Base-by-base conservation (phyloP, 2,113 vertebrate genomes). In the Calonectris borealis region DNA sequence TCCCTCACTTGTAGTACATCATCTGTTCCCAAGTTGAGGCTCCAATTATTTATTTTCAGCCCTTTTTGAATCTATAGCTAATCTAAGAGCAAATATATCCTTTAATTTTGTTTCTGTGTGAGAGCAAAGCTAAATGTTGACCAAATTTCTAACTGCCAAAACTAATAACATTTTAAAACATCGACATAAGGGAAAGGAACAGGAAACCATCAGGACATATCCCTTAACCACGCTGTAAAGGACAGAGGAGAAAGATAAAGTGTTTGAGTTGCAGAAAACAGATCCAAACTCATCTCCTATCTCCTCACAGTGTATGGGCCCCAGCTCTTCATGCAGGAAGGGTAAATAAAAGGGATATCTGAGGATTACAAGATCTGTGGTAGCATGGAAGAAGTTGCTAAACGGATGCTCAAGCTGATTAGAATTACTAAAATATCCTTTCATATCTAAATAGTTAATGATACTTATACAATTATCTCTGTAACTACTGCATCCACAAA, bases 31-130 rank as follows among this genome's bases (percentile, higher is more conserved):
- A 76, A 66, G 32, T 3, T 69, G 54, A 91, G 38, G 4, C 9
- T 65, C 69, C 73, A 92, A 8, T 81, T 84, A 86, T 84, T 92
- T 96, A 51, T 92, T 94, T 93, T 83, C 54, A 83, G 20, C 29
- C 26, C 16, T 84, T 95, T 91, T 72, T 85, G 61, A 87, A 89
- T 70, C 5, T 3, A 46, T 42, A 77, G 54, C 14, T 95, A 88
- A 95, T 87, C 89, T 91, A 93, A 93, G 94, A 93, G 42, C 36
- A 95, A 96, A 94, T 76, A 82, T 11, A 60, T 72, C 42, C n/a
- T 91, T 92, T 86, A 80, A 81, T 86, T 73, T 83, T 68, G 21
- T 76, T 79, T 79, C 73, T 80, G 20, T 54, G 34, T 79, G 76
- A 91, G 44, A 87, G 16, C 44, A 92, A 52, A 89, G 32, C 32